Evolutionary conservation across 2,113 vertebrate genomes (phyloP), one percentile per base, ranked within the genome.

Genomic region (Chaetodon auriga): DNA sequence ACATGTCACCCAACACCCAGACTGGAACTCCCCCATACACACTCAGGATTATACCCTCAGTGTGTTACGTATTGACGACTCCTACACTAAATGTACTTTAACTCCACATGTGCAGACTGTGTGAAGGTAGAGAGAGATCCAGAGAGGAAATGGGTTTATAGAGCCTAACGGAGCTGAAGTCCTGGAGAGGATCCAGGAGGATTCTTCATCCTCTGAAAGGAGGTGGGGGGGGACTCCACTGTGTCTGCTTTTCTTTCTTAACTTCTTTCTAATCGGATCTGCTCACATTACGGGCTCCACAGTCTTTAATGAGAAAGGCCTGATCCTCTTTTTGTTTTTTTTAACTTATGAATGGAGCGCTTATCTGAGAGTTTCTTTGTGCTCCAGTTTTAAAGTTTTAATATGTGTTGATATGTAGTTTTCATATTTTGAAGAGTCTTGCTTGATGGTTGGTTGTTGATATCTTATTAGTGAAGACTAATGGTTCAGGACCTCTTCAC

Each of bases 1-100:
- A 88, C 78, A 84, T 57, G 83, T 38, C 75, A 76, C 46, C 46
- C 14, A 51, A 79, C 57, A 69, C 23, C 38, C 58, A 78, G 38
- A 57, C 61, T 71, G 84, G 61, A 75, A 78, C 46, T 84, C 68
- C 74, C 82, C 81, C 14, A 41, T 15, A 62, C 14, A 54, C 25
- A 48, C 19, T 58, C 58, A 53, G 35, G 48, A 75, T 68, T 18
- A 74, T 15, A 68, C 11, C 38, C 19, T 65, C 16, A 15, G 14
- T 71, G 41, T 30, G 41, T 64, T 4, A 13, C 38, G 55, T 65
- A 48, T 73, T 82, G 46, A 77, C 68, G 38, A 16, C n/a, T 66
- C 9, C 49, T 21, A 65, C 54, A 38, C n/a, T 46, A 60, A 65
- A 54, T 23, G 36, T 51, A 62, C 4, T 23, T 61, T 60, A n/a